A percentile compares a stretch with the other conserved stretches of the same genome.
These are phyloP conservation scores for Micronisus gabar DNA, from an alignment of 2,113 vertebrate species.

Conservation along the genomic window DNA sequence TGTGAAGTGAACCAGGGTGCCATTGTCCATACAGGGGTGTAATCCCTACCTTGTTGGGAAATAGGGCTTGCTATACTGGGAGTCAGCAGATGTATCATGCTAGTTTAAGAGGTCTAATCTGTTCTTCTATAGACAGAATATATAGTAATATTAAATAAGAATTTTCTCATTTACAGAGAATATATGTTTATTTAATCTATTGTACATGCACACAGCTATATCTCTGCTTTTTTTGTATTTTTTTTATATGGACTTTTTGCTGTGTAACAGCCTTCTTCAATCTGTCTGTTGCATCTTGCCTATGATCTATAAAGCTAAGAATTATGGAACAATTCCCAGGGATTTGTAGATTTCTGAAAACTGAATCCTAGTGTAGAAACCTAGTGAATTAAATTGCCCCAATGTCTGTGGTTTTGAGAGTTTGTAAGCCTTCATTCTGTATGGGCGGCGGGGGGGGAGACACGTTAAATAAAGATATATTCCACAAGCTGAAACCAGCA, in stretches of 20 bases:
- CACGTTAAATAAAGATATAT: neutral
- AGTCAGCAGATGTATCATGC: rapidly evolving
- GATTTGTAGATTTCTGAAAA: neutral
- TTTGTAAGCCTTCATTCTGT: neutral
- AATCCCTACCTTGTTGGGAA: neutral
- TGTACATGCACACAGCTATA: neutral
- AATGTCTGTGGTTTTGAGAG: neutral
- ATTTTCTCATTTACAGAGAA: neutral
- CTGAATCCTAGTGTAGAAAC: neutral
- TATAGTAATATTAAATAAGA: neutral
- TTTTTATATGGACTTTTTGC: neutral
- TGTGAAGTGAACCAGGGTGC: neutral
- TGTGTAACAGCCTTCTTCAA: neutral
- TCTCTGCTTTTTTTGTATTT: neutral
- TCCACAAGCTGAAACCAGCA: neutral
- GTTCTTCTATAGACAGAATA: neutral
- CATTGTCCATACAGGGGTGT: rapidly evolving
- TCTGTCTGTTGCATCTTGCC: neutral
- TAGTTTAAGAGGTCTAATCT: neutral
- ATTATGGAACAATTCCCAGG: neutral
- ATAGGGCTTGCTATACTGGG: neutral
- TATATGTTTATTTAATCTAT: neutral
- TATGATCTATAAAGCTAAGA: neutral
- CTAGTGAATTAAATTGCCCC: neutral
- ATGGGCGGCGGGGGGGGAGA: neutral